phyloP scores from a whole-genome alignment of 2,888 invertebrate species.

The Heliothis peltigera region DNA sequence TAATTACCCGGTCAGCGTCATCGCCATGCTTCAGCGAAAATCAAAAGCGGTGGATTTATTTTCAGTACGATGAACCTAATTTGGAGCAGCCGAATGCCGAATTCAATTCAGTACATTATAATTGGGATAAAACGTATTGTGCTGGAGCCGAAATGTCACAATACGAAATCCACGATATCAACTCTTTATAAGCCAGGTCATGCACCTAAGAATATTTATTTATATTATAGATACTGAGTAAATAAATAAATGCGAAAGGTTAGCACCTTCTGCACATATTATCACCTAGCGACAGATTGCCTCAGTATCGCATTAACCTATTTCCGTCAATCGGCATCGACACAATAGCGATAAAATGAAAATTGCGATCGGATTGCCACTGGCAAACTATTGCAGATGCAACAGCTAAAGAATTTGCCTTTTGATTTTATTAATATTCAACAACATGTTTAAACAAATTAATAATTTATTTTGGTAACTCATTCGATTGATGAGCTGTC shows the following conservation, averaged over 20 bases:
- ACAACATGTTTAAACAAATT: background rate
- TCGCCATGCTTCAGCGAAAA: slow-evolving; percentile 1
- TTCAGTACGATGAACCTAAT: slow-evolving; percentile 2
- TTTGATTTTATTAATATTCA: slow-evolving; percentile 1
- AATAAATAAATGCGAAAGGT: background rate
- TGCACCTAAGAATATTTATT: no score
- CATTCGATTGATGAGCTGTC: background rate
- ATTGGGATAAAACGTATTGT: slow-evolving; percentile 1
- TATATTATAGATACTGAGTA: background rate
- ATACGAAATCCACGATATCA: background rate
- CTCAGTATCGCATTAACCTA: slow-evolving; percentile 33
- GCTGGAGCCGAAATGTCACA: background rate
- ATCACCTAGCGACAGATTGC: slow-evolving; percentile 25
- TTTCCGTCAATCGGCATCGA: slow-evolving; percentile 20
- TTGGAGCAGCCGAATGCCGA: background rate
- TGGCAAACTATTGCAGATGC: background rate
- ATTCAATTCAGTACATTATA: background rate
- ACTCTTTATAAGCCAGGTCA: background rate
- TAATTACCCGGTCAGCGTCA: background rate
- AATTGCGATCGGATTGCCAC: slow-evolving; percentile 22
- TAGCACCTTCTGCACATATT: background rate
- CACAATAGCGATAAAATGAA: slow-evolving; percentile 18
- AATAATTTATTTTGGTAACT: background rate
- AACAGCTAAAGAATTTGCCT: background rate
- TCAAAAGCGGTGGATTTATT: background rate